Evolutionary conservation across 2,888 invertebrate genomes (phyloP).

Genomic region (Halictus quadricinctus): DNA sequence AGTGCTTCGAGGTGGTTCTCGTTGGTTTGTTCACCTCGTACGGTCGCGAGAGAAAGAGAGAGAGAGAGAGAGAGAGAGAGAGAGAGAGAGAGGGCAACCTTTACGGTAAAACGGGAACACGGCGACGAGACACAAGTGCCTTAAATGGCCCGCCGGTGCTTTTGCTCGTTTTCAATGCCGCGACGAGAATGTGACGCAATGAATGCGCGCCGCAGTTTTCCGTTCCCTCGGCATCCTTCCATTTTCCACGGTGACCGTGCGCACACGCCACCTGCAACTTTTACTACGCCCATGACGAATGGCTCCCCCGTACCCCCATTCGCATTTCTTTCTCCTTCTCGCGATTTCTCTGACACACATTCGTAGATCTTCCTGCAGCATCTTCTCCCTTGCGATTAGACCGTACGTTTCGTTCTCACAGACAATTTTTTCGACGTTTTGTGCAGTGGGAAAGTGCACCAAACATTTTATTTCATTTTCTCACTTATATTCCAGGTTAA

Average conservation of each 20-base stretch:
- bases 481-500: no score
- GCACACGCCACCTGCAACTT: slow-evolving; percentile 7
- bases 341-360: not conserved
- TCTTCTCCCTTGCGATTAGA: not conserved
- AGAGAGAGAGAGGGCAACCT: slow-evolving; percentile 23
- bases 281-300: slow-evolving; percentile 3
- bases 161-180: slow-evolving; percentile 70
- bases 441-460: no score
- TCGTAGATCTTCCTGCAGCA: not conserved
- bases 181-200: slow-evolving; percentile 57
- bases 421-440: not conserved
- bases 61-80: no score
- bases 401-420: not conserved
- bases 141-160: slow-evolving; percentile 74
- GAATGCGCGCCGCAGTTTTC: slow-evolving; percentile 31
- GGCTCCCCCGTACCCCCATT: not conserved
- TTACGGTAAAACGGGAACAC: slow-evolving; percentile 62
- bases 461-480: no score
- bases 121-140: slow-evolving; percentile 66
- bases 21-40: slow-evolving; percentile 44
- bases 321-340: not conserved
- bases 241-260: slow-evolving; percentile 28
- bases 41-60: not conserved
- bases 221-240: slow-evolving; percentile 39
- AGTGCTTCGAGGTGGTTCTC: slow-evolving; percentile 2